phyloP scores from a whole-genome alignment of 2,888 invertebrate species.

The Panopea generosa region DNA sequence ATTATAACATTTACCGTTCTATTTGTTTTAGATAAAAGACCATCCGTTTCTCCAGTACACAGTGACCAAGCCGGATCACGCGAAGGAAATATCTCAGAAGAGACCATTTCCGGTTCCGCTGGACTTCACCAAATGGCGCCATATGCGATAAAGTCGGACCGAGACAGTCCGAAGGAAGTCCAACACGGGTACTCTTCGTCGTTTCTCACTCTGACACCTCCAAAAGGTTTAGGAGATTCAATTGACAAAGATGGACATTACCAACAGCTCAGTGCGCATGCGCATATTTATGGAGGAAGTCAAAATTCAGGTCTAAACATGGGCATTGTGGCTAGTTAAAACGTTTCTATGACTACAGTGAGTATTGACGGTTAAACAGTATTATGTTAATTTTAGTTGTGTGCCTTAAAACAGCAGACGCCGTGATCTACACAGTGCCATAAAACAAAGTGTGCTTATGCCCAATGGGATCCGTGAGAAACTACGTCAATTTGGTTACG shows the following conservation, averaged over 20 bases:
- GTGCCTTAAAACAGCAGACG: not conserved
- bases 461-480: too few relatives aligned
- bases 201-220: constrained; percentile 58
- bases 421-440: not conserved
- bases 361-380: not conserved
- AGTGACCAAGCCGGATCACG: constrained; percentile 36
- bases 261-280: constrained; percentile 56
- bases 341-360: not conserved
- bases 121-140: constrained; percentile 55
- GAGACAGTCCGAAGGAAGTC: constrained; percentile 56
- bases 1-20: too few relatives aligned
- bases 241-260: constrained; percentile 58
- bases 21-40: constrained; percentile 41
- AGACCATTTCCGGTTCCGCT: constrained; percentile 52
- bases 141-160: constrained; percentile 54
- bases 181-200: constrained; percentile 46
- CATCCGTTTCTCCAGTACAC: constrained; percentile 43
- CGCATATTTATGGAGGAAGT: constrained; percentile 54
- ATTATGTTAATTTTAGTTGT: not conserved
- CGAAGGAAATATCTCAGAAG: constrained; percentile 31
- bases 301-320: constrained; percentile 59
- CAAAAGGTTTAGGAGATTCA: constrained; percentile 43
- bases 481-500: too few relatives aligned
- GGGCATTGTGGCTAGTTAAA: constrained; percentile 58
- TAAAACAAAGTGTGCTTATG: too few relatives aligned